Conservation (phyloP, 1,140 invertebrate species). For the Fopius arisanus region DNA sequence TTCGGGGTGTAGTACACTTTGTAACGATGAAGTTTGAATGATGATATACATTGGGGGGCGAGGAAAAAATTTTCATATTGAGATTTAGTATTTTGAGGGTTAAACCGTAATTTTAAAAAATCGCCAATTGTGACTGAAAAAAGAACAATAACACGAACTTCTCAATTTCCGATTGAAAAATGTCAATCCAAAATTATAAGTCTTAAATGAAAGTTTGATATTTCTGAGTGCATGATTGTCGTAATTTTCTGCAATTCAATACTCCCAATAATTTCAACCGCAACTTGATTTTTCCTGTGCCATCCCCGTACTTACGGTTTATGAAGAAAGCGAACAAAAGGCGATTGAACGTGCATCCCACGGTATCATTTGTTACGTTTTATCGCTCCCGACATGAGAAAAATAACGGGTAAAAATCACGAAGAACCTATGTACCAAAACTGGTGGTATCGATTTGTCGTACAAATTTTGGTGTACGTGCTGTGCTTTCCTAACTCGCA, state of each 20-base stretch:
- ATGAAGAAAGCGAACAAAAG: not conserved
- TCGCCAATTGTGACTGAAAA: too few relatives aligned
- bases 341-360: not conserved
- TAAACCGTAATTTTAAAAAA: too few relatives aligned
- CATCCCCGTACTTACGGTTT: not conserved
- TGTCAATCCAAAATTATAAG: too few relatives aligned
- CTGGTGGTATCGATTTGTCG: conserved; percentile 25
- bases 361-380: not conserved
- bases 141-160: too few relatives aligned
- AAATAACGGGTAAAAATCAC: not conserved
- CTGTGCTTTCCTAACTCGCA: conserved; percentile 13
- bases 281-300: not conserved
- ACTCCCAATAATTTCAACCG: too few relatives aligned
- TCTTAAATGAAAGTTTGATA: too few relatives aligned
- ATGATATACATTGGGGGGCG: conserved; percentile 35
- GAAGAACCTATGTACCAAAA: not conserved
- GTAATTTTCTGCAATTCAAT: too few relatives aligned
- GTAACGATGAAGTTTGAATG: conserved; percentile 43
- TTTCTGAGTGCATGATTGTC: too few relatives aligned
- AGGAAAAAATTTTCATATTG: not conserved
- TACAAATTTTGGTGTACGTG: conserved; percentile 34
- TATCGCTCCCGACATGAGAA: not conserved
- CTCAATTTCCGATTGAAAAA: too few relatives aligned
- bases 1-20: conserved; percentile 1
- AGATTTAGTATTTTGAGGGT: not conserved